Conservation (phyloP, 2,888 invertebrate genomes). For the Dromius quadrimaculatus region DNA sequence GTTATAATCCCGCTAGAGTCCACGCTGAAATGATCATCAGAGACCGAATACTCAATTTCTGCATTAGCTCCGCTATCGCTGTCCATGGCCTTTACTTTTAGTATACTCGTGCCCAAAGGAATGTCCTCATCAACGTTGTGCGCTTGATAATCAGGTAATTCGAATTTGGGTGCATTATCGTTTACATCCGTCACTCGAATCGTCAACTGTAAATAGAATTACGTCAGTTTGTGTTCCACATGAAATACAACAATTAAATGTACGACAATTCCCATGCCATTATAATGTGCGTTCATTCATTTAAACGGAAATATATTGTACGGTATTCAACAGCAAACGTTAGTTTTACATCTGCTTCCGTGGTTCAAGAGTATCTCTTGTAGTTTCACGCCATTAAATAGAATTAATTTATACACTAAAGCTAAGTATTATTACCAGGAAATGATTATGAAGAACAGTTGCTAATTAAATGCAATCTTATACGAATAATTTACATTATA, state of each 20-base stretch:
- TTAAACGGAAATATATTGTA: constrained; percentile 42
- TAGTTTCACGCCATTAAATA: constrained; percentile 8
- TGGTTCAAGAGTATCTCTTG: constrained; percentile 7
- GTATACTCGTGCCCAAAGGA: constrained; percentile 89
- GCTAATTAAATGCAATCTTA: neutral
- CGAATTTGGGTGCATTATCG: constrained; percentile 97
- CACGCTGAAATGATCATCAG: constrained; percentile 95
- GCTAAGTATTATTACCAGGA: constrained; percentile 12
- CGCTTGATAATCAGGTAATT: constrained; percentile 95
- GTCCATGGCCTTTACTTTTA: constrained; percentile 96
- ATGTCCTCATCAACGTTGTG: constrained; percentile 97
- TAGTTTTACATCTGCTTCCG: constrained; percentile 33
- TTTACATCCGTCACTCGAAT: constrained; percentile 97
- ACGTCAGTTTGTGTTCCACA: constrained; percentile 6
- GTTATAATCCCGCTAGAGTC: constrained; percentile 93
- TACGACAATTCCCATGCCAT: constrained; percentile 36
- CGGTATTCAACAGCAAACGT: constrained; percentile 29
- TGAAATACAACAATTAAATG: constrained; percentile 20
- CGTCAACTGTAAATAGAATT: constrained; percentile 76
- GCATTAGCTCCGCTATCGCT: constrained; percentile 95
- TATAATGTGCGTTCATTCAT: constrained; percentile 24
- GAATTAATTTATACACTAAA: constrained; percentile 16
- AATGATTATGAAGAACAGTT: constrained; percentile 2
- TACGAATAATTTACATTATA: neutral
- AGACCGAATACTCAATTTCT: constrained; percentile 91